A percentile compares a stretch with the other conserved stretches of the same genome.
These are phyloP conservation scores for Listrodromus nycthemerus DNA, from an alignment of 2,888 invertebrate species.

Conservation along the genomic window DNA sequence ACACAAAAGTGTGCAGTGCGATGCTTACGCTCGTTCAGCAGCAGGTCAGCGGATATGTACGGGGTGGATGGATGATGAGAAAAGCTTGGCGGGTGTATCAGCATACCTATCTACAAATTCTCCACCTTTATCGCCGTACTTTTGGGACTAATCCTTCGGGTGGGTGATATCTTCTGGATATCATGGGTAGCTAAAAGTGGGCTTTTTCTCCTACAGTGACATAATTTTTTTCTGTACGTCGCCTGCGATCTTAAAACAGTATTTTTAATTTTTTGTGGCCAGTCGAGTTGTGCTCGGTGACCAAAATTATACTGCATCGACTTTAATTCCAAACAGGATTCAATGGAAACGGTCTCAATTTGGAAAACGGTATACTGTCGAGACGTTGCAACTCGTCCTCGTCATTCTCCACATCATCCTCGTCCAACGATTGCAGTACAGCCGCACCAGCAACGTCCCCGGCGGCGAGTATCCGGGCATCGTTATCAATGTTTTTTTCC, in stretches of 20 bases:
- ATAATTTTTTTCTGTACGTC: background rate
- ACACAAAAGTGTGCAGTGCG: constrained; percentile 88
- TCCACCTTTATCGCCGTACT: constrained; percentile 85
- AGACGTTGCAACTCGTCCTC: constrained; percentile 60
- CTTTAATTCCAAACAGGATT: constrained; percentile 47
- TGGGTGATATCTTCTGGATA: constrained; percentile 31
- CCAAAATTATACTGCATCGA: background rate
- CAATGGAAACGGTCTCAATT: constrained; percentile 50
- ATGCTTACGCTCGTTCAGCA: constrained; percentile 88
- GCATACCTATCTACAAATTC: constrained; percentile 87
- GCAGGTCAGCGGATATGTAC: constrained; percentile 88
- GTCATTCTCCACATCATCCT: constrained; percentile 57
- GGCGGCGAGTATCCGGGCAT: constrained; percentile 81
- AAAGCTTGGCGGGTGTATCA: constrained; percentile 90
- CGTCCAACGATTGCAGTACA: constrained; percentile 62
- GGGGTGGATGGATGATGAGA: constrained; percentile 89
- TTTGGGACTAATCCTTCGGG: constrained; percentile 82
- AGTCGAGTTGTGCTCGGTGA: too few species aligned
- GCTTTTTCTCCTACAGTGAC: background rate
- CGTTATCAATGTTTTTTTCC: constrained; percentile 82
- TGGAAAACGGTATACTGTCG: constrained; percentile 69
- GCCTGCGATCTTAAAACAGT: too few species aligned
- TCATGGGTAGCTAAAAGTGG: background rate
- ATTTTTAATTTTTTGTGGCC: too few species aligned
- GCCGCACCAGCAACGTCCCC: constrained; percentile 71